These are phyloP conservation scores for Cygnus buccinator DNA, from an alignment of 2,113 vertebrate genomes.

Conservation along the genomic window DNA sequence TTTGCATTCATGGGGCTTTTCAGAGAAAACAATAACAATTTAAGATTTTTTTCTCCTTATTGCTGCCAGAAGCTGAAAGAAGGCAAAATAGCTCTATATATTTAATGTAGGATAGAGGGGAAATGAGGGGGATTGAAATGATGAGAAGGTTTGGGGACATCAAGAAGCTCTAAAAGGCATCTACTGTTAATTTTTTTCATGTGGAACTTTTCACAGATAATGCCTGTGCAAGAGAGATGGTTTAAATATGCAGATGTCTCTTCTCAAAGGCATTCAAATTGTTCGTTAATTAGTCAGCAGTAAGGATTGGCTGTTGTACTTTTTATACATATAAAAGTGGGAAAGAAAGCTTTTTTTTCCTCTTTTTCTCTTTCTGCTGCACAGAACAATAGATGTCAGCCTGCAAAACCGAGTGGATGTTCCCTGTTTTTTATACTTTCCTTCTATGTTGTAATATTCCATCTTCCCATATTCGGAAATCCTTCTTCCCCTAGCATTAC, in stretches of 20 bases:
- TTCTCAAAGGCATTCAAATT: conserved; percentile 60
- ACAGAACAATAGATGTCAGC: conserved; percentile 57
- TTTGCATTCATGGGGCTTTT: conserved; percentile 60
- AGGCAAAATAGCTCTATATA: conserved; percentile 32
- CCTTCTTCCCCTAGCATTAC: neutral
- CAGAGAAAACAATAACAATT: conserved; percentile 70
- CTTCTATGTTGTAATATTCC: neutral
- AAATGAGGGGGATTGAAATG: conserved; percentile 44
- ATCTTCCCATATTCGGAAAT: neutral
- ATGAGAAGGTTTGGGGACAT: conserved; percentile 23
- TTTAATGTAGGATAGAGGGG: conserved; percentile 41
- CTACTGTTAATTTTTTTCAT: conserved; percentile 51
- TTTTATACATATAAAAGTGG: conserved; percentile 31
- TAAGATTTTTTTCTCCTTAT: conserved; percentile 43
- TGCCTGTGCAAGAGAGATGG: conserved; percentile 14
- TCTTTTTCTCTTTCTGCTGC: neutral
- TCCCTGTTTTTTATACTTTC: neutral
- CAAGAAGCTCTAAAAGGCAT: conserved; percentile 48
- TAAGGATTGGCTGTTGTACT: conserved; percentile 22
- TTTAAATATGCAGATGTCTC: conserved; percentile 61
- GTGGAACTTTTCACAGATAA: conserved; percentile 60
- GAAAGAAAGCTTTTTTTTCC: neutral
- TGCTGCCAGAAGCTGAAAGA: conserved; percentile 58
- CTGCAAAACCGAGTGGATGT: conserved; percentile 15
- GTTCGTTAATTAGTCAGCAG: conserved; percentile 61